Base-by-base conservation (phyloP, 2,113 vertebrate genomes). In the Phaetusa simplex region DNA sequence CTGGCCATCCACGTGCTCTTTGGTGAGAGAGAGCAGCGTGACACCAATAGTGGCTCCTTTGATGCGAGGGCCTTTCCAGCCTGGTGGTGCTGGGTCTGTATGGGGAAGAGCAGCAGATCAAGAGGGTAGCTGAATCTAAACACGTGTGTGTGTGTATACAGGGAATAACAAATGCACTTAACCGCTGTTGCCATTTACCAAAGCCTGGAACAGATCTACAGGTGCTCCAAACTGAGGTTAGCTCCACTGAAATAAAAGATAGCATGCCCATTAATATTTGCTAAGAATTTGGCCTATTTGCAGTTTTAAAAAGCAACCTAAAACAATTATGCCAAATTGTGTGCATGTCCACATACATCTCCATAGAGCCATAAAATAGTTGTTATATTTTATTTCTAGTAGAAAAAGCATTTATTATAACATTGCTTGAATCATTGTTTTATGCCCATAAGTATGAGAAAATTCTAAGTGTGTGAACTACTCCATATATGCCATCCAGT, bases 21-120 rank as follows among this genome's bases (percentile, higher is more conserved):
- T 98, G 77, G 97, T 98, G 88, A 98, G 97, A 11, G 98, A 98
- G 20, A 97, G 55, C 55, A 98, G 55, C 24, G 80, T 0, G 0
- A 97, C 98, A 7, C 98, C 97, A 6, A 45, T 38, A 5, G 61
- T 2, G 5, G 18, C 17, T 86, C 36, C 69, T 29, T 95, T 93
- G 5, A 65, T 45, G 45, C 59, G 67, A 50, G 42, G 27, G 6
- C 19, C 58, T 38, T 91, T 86, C 59, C 34, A 64, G 0, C 17
- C 32, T 27, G 43, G 66, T 15, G 52, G 3, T 9, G 23, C 26
- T 14, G 85, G 21, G 2, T 95, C 98, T 98, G 81, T 23, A 7
- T 38, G 29, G n/a, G 59, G 32, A 95, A 21, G 7, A 58, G 53
- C 4, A 88, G 59, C 43, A 65, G 67, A 73, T 42, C 6, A 59